A percentile compares a stretch with the other conserved stretches of the same genome.
phyloP scores from a whole-genome alignment of 2,797 vertebrate genomes.

The Harpagifer antarcticus region DNA sequence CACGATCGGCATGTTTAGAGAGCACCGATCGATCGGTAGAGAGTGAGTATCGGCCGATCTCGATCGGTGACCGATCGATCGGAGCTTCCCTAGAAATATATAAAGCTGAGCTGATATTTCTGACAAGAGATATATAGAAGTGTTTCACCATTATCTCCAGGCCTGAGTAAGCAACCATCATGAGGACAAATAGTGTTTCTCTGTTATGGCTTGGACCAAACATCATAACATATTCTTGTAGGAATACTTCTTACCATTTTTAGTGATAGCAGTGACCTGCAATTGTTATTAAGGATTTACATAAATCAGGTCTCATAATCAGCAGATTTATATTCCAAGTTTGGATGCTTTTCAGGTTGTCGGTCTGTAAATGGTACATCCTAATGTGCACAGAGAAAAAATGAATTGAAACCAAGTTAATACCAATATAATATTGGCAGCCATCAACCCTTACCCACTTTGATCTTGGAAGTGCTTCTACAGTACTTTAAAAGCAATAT shows the following conservation, averaged over 20 bases:
- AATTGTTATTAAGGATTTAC: neutral
- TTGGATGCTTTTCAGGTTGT: neutral
- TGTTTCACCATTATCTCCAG: neutral
- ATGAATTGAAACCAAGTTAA: too few species aligned
- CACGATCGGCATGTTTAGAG: too few species aligned
- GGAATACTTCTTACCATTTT: neutral
- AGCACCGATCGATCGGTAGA: too few species aligned
- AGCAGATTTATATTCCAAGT: neutral
- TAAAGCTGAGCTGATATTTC: neutral
- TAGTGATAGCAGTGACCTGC: neutral
- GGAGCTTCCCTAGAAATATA: too few species aligned
- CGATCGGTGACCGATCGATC: too few species aligned
- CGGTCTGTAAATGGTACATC: too few species aligned
- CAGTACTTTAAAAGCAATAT: neutral
- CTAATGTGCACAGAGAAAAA: too few species aligned
- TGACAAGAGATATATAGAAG: conserved; percentile 16
- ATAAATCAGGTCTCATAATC: neutral
- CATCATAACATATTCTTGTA: neutral
- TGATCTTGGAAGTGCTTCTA: neutral
- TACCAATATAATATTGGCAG: neutral
- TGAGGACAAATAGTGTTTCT: neutral
- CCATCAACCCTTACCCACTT: neutral
- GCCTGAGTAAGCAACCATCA: neutral
- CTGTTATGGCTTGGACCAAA: neutral
- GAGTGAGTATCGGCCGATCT: too few species aligned